Conservation (phyloP, 2,113 vertebrate species). For the Brachyhypopomus occidentalis region DNA sequence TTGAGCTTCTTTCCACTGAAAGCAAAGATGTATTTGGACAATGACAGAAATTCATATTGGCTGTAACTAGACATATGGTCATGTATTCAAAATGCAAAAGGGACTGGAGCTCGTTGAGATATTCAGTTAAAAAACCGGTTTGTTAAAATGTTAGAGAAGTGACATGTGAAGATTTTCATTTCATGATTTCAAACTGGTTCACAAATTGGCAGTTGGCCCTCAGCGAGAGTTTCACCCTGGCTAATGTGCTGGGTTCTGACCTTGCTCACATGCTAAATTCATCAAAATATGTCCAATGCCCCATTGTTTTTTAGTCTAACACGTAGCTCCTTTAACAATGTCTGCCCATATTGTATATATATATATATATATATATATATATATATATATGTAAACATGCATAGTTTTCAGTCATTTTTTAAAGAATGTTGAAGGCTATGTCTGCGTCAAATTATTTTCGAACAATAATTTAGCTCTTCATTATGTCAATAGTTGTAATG, state of each 20-base stretch:
- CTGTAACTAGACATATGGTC: background rate
- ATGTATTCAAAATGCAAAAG: background rate
- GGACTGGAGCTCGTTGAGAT: background rate
- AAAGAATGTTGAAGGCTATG: background rate
- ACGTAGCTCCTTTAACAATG: slow-evolving; percentile 13
- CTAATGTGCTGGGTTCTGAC: background rate
- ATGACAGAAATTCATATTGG: background rate
- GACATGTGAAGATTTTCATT: slow-evolving; percentile 1
- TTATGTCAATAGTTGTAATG: background rate
- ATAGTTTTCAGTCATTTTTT: background rate
- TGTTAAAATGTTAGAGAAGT: slow-evolving; percentile 18
- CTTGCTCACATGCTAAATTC: background rate
- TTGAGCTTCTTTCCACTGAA: background rate
- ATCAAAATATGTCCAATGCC: background rate
- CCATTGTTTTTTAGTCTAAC: background rate
- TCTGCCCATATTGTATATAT: background rate
- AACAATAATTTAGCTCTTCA: background rate
- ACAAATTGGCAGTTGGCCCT: background rate
- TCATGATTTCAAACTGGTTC: background rate
- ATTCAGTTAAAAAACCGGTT: background rate
- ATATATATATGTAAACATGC: slow-evolving; percentile 8
- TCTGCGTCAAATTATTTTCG: background rate
- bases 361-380: too few relatives aligned
- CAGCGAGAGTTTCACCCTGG: background rate
- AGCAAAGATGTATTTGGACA: background rate